Percentiles rank a stretch among this genome's conserved stretches.
phyloP scores from a whole-genome alignment of 2,888 invertebrate genomes.

The Schrankia costaestrigalis region DNA sequence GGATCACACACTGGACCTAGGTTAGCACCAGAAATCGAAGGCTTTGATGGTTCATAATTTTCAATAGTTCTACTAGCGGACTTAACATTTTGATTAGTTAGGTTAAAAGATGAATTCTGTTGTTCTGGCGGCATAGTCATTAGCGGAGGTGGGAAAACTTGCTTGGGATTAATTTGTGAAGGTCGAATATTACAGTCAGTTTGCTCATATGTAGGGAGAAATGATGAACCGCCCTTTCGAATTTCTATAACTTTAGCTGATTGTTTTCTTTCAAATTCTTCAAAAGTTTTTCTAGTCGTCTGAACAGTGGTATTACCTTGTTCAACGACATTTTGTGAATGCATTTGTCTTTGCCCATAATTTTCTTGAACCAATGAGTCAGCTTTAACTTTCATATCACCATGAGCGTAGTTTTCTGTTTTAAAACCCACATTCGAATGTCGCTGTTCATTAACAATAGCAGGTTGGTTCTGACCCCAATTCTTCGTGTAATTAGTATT shows the following conservation, averaged over 20 bases:
- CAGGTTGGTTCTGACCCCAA: constrained; percentile 66
- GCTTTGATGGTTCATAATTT: constrained; percentile 68
- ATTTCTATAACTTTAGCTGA: constrained; percentile 84
- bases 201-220: constrained; percentile 51
- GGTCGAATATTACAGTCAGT: constrained; percentile 57
- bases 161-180: constrained; percentile 60
- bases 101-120: constrained; percentile 63
- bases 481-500: constrained; percentile 48
- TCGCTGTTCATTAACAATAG: constrained; percentile 67
- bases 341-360: constrained; percentile 66
- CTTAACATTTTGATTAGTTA: constrained; percentile 67
- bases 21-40: constrained; percentile 80
- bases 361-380: constrained; percentile 64
- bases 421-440: constrained; percentile 73
- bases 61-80: constrained; percentile 66
- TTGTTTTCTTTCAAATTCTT: constrained; percentile 84
- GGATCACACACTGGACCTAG: constrained; percentile 81
- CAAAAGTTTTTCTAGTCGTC: constrained; percentile 82
- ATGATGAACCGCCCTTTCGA: constrained; percentile 68
- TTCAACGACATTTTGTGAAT: constrained; percentile 76
- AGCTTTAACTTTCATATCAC: constrained; percentile 59
- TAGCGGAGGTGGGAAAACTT: constrained; percentile 67
- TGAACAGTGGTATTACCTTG: constrained; percentile 82
- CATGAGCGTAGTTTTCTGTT: constrained; percentile 69
- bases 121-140: constrained; percentile 63